Evolutionary conservation across 2,888 invertebrate genomes (phyloP).

Genomic region (Deroplatys truncata): DNA sequence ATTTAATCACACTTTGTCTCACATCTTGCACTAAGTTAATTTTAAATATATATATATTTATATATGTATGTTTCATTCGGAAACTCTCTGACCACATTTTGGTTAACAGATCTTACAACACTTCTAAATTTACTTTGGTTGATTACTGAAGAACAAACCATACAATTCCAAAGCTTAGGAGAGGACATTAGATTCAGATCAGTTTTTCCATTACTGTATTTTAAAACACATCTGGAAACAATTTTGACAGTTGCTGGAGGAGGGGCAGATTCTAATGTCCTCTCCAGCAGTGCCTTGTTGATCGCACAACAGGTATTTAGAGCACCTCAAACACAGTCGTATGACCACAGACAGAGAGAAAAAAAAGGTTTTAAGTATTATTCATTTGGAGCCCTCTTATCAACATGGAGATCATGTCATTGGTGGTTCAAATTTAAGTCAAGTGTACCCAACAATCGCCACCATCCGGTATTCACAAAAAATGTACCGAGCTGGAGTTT

Average conservation of each 20-base stretch:
- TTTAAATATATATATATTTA: neutral
- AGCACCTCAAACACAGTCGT: neutral
- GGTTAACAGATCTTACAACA: neutral
- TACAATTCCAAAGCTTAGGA: neutral
- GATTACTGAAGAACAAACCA: neutral
- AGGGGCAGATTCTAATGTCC: neutral
- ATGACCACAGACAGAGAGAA: neutral
- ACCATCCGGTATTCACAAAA: neutral
- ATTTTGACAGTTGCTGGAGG: neutral
- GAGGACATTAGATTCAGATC: neutral
- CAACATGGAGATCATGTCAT: neutral
- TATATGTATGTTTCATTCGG: neutral
- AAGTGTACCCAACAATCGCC: neutral
- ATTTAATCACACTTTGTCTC: neutral
- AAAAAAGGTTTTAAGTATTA: neutral
- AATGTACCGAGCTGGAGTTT: neutral
- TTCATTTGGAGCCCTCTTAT: neutral
- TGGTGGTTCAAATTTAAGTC: neutral
- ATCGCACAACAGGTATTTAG: neutral
- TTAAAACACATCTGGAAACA: neutral
- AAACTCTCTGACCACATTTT: constrained; percentile 5
- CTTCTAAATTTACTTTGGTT: neutral
- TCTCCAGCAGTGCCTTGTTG: neutral
- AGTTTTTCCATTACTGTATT: neutral
- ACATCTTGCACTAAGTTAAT: neutral